These are phyloP conservation scores for Stenichneumon culpator DNA, from an alignment of 2,888 invertebrate genomes.

Conservation along the genomic window DNA sequence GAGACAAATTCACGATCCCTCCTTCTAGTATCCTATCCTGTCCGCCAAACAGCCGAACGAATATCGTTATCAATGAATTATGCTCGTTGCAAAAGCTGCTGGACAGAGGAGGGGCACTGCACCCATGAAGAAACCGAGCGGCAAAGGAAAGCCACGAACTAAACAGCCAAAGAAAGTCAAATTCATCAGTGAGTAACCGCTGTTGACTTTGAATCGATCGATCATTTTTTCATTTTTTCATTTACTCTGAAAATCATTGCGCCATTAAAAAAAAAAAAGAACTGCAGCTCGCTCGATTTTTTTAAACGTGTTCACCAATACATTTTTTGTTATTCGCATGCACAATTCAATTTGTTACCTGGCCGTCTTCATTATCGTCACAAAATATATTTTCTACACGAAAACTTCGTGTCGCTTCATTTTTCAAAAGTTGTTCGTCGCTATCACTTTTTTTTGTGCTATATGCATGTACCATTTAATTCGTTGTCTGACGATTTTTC, in stretches of 20 bases:
- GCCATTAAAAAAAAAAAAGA: slow-evolving; percentile 1
- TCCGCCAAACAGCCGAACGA: not conserved
- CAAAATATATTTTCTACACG: not conserved
- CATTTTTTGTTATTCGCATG: not conserved
- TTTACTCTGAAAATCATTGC: not conserved
- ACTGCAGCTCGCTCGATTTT: slow-evolving; percentile 38
- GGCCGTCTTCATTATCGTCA: not conserved
- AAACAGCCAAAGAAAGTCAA: slow-evolving; percentile 96
- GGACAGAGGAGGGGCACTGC: slow-evolving; percentile 86
- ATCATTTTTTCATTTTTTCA: slow-evolving; percentile 2
- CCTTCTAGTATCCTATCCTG: not conserved
- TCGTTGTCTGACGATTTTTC: not conserved
- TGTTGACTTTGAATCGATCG: not conserved
- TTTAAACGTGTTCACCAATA: not conserved
- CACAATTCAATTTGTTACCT: not conserved
- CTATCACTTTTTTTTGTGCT: not conserved
- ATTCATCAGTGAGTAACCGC: slow-evolving; percentile 94
- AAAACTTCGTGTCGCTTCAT: not conserved
- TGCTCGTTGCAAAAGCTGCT: slow-evolving; percentile 68
- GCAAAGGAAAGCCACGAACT: slow-evolving; percentile 91
- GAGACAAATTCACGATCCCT: not conserved
- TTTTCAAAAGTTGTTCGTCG: not conserved
- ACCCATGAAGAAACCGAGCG: slow-evolving; percentile 93
- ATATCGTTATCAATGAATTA: slow-evolving; percentile 37
- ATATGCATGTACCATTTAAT: not conserved